Evolutionary conservation across 1,140 invertebrate genomes (phyloP).

Genomic region (Dendrolimus punctatus): DNA sequence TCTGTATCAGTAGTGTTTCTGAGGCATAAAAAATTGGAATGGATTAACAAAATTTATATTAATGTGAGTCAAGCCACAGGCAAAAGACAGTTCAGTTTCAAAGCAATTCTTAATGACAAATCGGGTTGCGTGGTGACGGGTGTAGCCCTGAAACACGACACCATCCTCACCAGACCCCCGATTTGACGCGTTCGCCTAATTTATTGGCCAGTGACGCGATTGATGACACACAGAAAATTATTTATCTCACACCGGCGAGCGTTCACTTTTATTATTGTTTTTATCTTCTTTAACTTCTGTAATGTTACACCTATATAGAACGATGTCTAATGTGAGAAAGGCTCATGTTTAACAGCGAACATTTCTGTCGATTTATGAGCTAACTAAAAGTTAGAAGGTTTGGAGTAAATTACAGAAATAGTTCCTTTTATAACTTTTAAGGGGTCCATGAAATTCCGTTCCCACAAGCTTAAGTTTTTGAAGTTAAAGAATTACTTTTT

Average conservation of each 20-base stretch:
- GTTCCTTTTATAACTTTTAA: no score
- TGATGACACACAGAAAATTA: slow-evolving; percentile 58
- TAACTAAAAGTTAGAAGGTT: background rate
- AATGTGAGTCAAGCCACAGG: background rate
- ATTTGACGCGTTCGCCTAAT: slow-evolving; percentile 48
- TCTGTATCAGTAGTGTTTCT: no score
- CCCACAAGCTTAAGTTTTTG: no score
- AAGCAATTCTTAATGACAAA: slow-evolving; percentile 11
- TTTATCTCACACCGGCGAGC: slow-evolving; percentile 41
- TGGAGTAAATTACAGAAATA: background rate
- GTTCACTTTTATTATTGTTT: slow-evolving; percentile 29
- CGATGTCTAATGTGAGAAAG: slow-evolving; percentile 7
- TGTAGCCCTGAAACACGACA: slow-evolving; percentile 44
- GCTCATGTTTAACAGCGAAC: slow-evolving; percentile 6
- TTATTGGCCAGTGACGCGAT: slow-evolving; percentile 48
- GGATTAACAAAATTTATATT: background rate
- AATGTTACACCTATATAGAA: slow-evolving; percentile 20
- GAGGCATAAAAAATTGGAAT: no score
- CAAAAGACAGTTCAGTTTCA: no score
- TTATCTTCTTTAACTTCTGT: slow-evolving; percentile 26
- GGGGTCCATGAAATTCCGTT: no score
- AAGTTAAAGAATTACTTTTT: no score
- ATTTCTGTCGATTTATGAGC: slow-evolving; percentile 11
- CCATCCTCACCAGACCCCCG: slow-evolving; percentile 11
- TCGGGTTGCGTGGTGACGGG: slow-evolving; percentile 27